Conservation (phyloP, 2,113 vertebrate species). For the Pedionomus torquatus region DNA sequence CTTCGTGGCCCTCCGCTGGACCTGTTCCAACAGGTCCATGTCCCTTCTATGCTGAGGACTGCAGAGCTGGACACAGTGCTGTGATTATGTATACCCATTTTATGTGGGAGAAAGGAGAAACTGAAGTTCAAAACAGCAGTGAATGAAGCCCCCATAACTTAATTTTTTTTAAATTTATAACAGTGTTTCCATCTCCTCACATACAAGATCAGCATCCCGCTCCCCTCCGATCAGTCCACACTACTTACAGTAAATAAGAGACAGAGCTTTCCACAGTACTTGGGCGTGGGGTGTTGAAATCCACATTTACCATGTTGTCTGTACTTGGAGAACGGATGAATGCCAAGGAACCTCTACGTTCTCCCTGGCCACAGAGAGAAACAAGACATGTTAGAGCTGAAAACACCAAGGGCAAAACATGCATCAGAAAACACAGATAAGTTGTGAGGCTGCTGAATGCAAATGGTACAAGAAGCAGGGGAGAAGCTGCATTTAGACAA, state of each 20-base stretch:
- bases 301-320: conserved; percentile 82
- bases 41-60: too few relatives aligned
- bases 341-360: conserved; percentile 90
- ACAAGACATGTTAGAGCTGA: not conserved
- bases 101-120: not conserved
- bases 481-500: not conserved
- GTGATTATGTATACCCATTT: not conserved
- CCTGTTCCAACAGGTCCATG: too few relatives aligned
- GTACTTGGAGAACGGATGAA: conserved; percentile 88
- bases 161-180: not conserved
- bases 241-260: conserved; percentile 84
- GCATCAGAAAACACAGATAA: not conserved
- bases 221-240: too few relatives aligned
- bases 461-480: not conserved
- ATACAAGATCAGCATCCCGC: not conserved
- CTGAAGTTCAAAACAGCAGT: not conserved
- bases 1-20: too few relatives aligned
- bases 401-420: not conserved
- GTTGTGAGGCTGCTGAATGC: not conserved
- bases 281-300: conserved; percentile 85
- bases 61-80: too few relatives aligned
- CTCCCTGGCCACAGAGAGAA: conserved; percentile 79
- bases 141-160: not conserved
- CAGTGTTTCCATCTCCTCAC: not conserved
- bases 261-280: conserved; percentile 78